Conservation (phyloP, 23 tunicate genomes). For the Trididemnum clinides region DNA sequence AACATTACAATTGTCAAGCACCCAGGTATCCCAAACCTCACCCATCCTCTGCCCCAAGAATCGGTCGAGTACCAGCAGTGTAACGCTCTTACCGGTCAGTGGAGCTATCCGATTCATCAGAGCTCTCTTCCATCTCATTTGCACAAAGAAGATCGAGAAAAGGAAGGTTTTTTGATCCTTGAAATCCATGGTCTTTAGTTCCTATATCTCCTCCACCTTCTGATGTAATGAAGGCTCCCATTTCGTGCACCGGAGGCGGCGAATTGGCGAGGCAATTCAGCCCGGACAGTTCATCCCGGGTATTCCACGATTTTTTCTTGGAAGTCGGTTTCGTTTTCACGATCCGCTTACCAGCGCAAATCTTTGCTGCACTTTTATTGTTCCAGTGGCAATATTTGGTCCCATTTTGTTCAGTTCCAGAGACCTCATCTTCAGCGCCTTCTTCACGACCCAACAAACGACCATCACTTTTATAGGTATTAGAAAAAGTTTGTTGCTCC, state of each 20-base stretch:
- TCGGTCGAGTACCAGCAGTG: background rate
- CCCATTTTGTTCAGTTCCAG: background rate
- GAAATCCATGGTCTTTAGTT: background rate
- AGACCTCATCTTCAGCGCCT: too few relatives aligned
- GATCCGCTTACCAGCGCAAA: slow-evolving; percentile 14
- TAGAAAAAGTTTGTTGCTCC: too few relatives aligned
- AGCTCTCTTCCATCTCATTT: background rate
- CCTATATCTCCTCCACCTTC: slow-evolving; percentile 22
- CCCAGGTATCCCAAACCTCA: too few relatives aligned
- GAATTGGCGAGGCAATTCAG: background rate
- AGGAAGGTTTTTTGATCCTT: slow-evolving; percentile 32
- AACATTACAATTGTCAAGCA: too few relatives aligned
- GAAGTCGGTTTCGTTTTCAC: background rate
- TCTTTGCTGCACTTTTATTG: slow-evolving; percentile 40
- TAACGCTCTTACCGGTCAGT: too few relatives aligned
- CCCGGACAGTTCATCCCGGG: too few relatives aligned
- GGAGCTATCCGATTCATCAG: too few relatives aligned
- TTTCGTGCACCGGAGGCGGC: slow-evolving; percentile 27
- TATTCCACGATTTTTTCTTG: too few relatives aligned
- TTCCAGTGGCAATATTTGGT: slow-evolving; percentile 54
- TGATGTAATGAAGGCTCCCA: slow-evolving; percentile 87
- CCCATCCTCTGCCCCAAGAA: background rate
- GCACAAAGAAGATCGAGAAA: slow-evolving; percentile 42
- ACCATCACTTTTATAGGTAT: too few relatives aligned
- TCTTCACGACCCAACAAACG: too few relatives aligned